Evolutionary conservation across 2,113 vertebrate species (phyloP).

Genomic region (Dicrurus megarhynchus): DNA sequence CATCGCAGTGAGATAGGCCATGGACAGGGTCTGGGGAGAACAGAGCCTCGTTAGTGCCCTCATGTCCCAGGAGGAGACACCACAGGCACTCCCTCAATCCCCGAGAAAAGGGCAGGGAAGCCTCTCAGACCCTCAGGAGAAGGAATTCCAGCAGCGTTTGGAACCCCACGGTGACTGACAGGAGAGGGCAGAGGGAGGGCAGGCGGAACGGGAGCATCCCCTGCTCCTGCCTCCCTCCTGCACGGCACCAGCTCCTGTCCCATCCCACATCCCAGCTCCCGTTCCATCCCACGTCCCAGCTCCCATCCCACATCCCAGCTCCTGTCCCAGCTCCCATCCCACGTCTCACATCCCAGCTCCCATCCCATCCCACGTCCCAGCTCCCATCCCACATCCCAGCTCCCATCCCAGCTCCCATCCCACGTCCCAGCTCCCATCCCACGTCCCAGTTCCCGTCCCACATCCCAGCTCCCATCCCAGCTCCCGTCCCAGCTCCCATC

Average conservation of each 20-base stretch:
- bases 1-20: constrained; percentile 94
- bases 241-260: neutral
- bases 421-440: neutral
- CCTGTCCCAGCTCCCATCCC: no score
- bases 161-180: neutral
- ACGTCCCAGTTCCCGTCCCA: neutral
- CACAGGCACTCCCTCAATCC: neutral
- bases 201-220: neutral
- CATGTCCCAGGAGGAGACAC: neutral
- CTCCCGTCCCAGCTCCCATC: no score
- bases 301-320: no score
- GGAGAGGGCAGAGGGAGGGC: neutral
- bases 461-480: neutral
- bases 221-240: neutral
- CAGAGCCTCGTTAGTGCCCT: neutral
- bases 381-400: neutral
- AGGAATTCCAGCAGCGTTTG: neutral
- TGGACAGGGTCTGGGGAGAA: constrained; percentile 84
- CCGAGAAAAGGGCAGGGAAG: neutral
- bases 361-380: neutral
- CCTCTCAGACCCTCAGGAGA: neutral
- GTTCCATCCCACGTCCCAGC: neutral
- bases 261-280: neutral
- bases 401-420: neutral
- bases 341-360: neutral